Percentiles rank a stretch among this genome's conserved stretches.
Evolutionary conservation across 2,113 vertebrate genomes (phyloP).

Genomic region (Rhinogobius similis): DNA sequence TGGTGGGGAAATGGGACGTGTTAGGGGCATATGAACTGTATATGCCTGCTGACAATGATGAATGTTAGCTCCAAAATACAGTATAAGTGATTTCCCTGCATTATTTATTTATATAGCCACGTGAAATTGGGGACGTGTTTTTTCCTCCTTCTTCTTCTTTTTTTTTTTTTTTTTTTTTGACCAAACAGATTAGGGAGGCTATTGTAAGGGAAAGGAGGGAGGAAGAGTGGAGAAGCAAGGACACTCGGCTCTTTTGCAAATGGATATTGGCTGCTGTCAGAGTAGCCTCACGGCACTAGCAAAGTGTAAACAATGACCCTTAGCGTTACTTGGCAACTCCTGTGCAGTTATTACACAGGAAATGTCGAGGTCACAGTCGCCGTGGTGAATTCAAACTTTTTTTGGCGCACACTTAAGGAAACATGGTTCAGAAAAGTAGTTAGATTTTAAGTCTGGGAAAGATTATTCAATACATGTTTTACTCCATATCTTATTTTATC

Average conservation of each 20-base stretch:
- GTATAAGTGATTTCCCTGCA: constrained; percentile 72
- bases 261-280: constrained; percentile 50
- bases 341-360: constrained; percentile 45
- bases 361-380: constrained; percentile 24
- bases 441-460: neutral
- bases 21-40: constrained; percentile 73
- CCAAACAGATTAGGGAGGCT: constrained; percentile 61
- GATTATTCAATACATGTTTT: neutral
- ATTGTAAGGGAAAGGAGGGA: constrained; percentile 24
- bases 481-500: neutral
- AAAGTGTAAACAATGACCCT: constrained; percentile 57
- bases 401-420: constrained; percentile 21
- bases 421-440: constrained; percentile 1
- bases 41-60: constrained; percentile 79
- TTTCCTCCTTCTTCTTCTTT: no score
- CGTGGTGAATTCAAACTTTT: constrained; percentile 29
- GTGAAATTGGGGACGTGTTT: constrained; percentile 58
- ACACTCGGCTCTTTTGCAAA: constrained; percentile 44
- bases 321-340: constrained; percentile 35
- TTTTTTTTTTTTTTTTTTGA: constrained; percentile 67
- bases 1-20: constrained; percentile 78
- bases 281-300: constrained; percentile 33
- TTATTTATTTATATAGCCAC: constrained; percentile 67
- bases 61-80: constrained; percentile 75
- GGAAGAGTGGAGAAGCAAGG: constrained; percentile 26